These are phyloP conservation scores for Drosophila albomicans DNA, from an alignment of 1,140 invertebrate genomes.

Conservation along the genomic window DNA sequence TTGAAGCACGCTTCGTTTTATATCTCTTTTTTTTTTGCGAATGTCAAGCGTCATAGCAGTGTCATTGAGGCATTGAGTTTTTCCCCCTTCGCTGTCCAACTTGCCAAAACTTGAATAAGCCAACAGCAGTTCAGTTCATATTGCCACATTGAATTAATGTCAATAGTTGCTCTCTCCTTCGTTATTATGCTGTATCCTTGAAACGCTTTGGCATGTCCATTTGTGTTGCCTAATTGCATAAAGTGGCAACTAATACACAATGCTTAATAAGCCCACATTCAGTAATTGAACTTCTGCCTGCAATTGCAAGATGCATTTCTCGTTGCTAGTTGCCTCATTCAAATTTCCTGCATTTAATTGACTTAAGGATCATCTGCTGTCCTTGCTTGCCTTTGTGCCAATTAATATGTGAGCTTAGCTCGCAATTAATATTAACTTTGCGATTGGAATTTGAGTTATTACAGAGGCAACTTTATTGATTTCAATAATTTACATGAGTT, in stretches of 20 bases:
- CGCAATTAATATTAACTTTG: background rate
- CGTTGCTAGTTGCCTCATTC: background rate
- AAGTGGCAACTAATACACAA: slow-evolving; percentile 54
- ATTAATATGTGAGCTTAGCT: background rate
- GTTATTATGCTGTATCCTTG: slow-evolving; percentile 43
- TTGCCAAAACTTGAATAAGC: slow-evolving; percentile 57
- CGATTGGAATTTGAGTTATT: background rate
- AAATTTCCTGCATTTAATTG: slow-evolving; percentile 31
- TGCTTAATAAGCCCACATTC: slow-evolving; percentile 54
- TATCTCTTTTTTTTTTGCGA: slow-evolving; percentile 35
- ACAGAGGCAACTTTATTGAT: too few relatives aligned
- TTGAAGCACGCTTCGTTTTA: slow-evolving; percentile 52
- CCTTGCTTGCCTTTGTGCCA: slow-evolving; percentile 3
- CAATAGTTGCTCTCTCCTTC: slow-evolving; percentile 47
- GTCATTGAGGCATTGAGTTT: slow-evolving; percentile 20
- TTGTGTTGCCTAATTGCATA: slow-evolving; percentile 58
- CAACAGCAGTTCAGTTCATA: slow-evolving; percentile 55
- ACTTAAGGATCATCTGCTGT: slow-evolving; percentile 7
- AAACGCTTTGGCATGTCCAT: slow-evolving; percentile 32
- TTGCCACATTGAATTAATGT: slow-evolving; percentile 75
- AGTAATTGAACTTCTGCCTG: slow-evolving; percentile 52
- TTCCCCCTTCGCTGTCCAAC: background rate
- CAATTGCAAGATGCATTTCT: slow-evolving; percentile 19
- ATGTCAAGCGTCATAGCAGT: slow-evolving; percentile 73
- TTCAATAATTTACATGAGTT: too few relatives aligned